Conservation (phyloP, 2,888 invertebrate species). For the Coecobrya sp. region DNA sequence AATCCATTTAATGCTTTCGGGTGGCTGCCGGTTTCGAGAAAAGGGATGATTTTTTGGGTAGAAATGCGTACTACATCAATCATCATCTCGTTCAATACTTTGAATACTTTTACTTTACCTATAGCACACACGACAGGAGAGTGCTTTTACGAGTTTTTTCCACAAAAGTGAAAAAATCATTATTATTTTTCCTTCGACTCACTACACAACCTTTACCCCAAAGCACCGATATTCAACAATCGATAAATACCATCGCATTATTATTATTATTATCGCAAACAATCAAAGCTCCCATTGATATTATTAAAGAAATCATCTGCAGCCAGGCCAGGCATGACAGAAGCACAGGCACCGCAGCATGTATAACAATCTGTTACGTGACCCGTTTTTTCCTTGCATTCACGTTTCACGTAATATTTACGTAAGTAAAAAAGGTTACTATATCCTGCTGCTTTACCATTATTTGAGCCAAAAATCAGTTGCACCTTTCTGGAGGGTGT, state of each 20-base stretch:
- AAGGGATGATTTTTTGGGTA: not conserved
- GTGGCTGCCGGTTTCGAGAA: too few species aligned
- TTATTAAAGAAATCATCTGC: conserved; percentile 53
- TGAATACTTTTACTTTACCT: too few species aligned
- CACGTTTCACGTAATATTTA: conserved; percentile 71
- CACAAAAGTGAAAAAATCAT: not conserved
- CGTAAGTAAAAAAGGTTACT: conserved; percentile 47
- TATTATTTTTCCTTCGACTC: not conserved
- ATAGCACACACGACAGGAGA: too few species aligned
- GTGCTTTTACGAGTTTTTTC: not conserved
- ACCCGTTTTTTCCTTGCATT: conserved; percentile 53
- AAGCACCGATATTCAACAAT: not conserved
- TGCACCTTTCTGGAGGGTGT: not conserved
- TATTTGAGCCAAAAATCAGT: too few species aligned
- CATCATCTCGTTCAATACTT: conserved; percentile 8
- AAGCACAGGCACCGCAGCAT: not conserved
- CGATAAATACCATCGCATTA: conserved; percentile 26
- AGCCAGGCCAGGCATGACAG: too few species aligned
- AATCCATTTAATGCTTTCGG: too few species aligned
- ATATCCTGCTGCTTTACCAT: not conserved
- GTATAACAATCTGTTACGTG: conserved; percentile 63
- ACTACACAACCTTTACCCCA: conserved; percentile 30
- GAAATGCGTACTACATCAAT: not conserved
- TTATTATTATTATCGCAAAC: not conserved
- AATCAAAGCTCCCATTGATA: conserved; percentile 6